phyloP scores from a whole-genome alignment of 2,113 vertebrate genomes.

The Uria lomvia region DNA sequence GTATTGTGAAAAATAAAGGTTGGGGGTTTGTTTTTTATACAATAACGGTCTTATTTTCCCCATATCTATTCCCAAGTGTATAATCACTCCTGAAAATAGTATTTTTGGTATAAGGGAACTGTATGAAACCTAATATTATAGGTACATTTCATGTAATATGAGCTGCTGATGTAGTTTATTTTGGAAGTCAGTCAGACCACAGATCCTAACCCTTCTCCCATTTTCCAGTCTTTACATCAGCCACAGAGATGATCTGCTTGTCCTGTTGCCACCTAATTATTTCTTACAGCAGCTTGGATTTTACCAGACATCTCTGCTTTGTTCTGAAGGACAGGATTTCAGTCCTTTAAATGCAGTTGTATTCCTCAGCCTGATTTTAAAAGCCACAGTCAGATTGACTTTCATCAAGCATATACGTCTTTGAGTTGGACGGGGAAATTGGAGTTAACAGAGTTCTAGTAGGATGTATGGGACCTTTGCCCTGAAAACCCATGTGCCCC shows the following conservation, averaged over 20 bases:
- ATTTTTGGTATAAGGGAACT: neutral
- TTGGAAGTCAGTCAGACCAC: neutral
- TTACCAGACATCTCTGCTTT: neutral
- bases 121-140: neutral
- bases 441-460: neutral
- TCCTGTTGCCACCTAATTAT: neutral
- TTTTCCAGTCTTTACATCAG: neutral
- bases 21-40: neutral
- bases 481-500: neutral
- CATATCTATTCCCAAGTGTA: neutral
- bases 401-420: neutral
- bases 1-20: constrained; percentile 52
- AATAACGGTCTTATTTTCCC: neutral
- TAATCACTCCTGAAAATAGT: neutral
- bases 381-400: neutral
- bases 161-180: neutral
- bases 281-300: neutral
- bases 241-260: neutral
- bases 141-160: neutral
- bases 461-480: neutral
- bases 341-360: neutral
- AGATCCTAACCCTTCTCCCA: neutral
- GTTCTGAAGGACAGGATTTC: neutral
- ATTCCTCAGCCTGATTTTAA: neutral
- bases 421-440: neutral